A percentile compares a stretch with the other conserved stretches of the same genome.
Evolutionary conservation across 2,797 vertebrate genomes (phyloP).

Genomic region (Clarias fuscus): DNA sequence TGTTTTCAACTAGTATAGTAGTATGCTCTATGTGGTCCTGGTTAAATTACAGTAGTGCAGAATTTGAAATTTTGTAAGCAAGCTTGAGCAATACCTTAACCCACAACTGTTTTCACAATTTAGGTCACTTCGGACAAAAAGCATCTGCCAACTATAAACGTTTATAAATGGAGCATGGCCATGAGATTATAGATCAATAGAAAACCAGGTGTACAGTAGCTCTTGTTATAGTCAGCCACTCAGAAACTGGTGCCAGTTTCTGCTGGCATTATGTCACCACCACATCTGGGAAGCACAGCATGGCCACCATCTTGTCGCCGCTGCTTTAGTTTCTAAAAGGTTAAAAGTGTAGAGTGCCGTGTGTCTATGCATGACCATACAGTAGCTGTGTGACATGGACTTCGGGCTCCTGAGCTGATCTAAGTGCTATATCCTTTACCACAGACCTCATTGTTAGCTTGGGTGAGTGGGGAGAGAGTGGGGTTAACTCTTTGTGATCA

Average conservation of each 20-base stretch:
- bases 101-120: not conserved
- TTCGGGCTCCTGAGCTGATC: constrained; percentile 29
- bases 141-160: not conserved
- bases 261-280: constrained; percentile 41
- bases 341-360: constrained; percentile 33
- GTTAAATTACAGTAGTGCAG: not conserved
- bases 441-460: constrained; percentile 72
- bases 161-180: not conserved
- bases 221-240: constrained; percentile 54
- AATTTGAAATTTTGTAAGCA: not conserved
- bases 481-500: constrained; percentile 77
- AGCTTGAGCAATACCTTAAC: not conserved
- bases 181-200: not conserved
- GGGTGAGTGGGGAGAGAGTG: constrained; percentile 60
- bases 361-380: constrained; percentile 46
- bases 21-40: not conserved
- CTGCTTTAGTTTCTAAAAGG: constrained; percentile 59
- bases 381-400: constrained; percentile 54
- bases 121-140: not conserved
- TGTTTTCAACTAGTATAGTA: not conserved
- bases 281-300: constrained; percentile 55
- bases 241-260: constrained; percentile 63
- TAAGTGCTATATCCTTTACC: constrained; percentile 51
- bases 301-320: constrained; percentile 73
- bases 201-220: constrained; percentile 68